Evolutionary conservation across 2,113 vertebrate species (phyloP).

Genomic region (Pagrus major): DNA sequence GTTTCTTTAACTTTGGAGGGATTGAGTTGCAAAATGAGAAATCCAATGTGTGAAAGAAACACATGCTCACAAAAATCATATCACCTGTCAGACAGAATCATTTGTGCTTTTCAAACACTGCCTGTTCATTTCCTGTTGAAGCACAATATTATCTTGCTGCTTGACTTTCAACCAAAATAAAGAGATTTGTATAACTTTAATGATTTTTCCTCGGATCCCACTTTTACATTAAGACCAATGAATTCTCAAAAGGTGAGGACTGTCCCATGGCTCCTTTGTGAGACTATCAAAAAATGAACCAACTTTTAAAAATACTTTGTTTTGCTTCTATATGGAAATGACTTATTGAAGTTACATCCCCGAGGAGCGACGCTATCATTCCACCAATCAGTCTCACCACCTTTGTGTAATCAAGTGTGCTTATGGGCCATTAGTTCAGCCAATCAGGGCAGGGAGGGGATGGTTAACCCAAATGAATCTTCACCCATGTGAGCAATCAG

Average conservation of each 20-base stretch:
- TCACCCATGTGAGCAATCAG: conserved; percentile 56
- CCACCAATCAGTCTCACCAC: conserved; percentile 51
- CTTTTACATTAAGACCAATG: conserved; percentile 4
- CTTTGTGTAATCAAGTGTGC: conserved; percentile 58
- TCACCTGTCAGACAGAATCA: background rate
- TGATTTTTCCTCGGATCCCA: conserved; percentile 4
- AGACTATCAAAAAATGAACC: background rate
- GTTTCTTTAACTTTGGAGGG: background rate
- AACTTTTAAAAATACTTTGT: background rate
- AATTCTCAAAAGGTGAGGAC: conserved; percentile 38
- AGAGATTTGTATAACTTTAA: conserved; percentile 25
- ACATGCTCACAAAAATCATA: background rate
- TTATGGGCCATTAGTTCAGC: conserved; percentile 62
- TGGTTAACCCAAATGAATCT: conserved; percentile 57
- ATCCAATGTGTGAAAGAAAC: background rate
- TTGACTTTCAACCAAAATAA: conserved; percentile 9
- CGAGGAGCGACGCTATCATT: conserved; percentile 19
- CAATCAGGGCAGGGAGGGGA: conserved; percentile 30
- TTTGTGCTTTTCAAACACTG: background rate
- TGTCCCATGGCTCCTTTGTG: conserved; percentile 17
- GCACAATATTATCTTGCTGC: background rate
- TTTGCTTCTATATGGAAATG: conserved; percentile 15
- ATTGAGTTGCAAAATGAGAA: background rate
- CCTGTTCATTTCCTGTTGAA: background rate
- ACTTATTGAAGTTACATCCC: conserved; percentile 35